Conservation (phyloP, 2,797 vertebrate genomes). For the Pseudomugil gertrudae region DNA sequence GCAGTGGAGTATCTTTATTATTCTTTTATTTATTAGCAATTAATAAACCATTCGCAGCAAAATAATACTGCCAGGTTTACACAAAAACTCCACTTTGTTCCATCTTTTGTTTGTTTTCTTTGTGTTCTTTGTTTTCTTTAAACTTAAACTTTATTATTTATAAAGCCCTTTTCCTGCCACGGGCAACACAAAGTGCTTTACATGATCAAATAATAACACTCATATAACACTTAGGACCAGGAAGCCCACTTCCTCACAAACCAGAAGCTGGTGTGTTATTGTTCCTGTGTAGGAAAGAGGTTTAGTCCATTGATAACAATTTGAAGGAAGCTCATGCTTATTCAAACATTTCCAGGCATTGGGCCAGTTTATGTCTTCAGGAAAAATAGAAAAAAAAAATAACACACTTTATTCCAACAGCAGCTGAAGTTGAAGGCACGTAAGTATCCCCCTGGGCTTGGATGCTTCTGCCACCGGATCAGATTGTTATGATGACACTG, state of each 20-base stretch:
- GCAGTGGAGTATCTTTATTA: too few relatives aligned
- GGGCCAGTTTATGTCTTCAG: slow-evolving; percentile 9
- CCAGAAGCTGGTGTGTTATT: slow-evolving; percentile 41
- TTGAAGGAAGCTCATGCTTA: slow-evolving; percentile 34
- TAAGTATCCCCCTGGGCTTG: too few relatives aligned
- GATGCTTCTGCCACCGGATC: too few relatives aligned
- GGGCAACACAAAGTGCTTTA: too few relatives aligned
- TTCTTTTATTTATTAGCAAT: background rate
- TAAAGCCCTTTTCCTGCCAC: too few relatives aligned
- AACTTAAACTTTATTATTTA: too few relatives aligned
- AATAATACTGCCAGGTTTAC: slow-evolving; percentile 3
- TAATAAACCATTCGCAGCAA: background rate
- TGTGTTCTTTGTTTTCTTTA: too few relatives aligned
- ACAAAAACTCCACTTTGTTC: slow-evolving; percentile 15
- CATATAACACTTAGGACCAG: too few relatives aligned
- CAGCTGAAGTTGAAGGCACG: too few relatives aligned
- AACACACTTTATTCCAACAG: too few relatives aligned
- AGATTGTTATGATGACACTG: too few relatives aligned
- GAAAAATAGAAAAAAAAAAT: slow-evolving; percentile 7
- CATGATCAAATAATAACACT: too few relatives aligned
- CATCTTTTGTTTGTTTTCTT: slow-evolving; percentile 41
- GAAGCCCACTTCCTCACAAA: slow-evolving; percentile 45
- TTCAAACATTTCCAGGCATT: background rate
- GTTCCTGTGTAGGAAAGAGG: slow-evolving; percentile 47
- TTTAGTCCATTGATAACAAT: slow-evolving; percentile 27